phyloP scores from a whole-genome alignment of 1,140 invertebrate genomes.

The Drosophila dunni region DNA sequence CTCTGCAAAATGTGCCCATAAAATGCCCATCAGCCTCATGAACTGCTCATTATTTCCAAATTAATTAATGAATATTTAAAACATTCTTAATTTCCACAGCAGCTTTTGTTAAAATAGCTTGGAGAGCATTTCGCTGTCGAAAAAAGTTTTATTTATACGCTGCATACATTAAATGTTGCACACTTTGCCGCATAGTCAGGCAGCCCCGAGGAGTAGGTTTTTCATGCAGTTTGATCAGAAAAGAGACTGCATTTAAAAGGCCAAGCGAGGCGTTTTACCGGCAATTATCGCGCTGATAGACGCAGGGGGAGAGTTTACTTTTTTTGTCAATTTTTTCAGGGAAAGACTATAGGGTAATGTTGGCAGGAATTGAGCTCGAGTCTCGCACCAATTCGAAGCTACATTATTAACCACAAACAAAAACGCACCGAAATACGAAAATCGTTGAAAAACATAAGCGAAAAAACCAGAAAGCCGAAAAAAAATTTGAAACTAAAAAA shows the following conservation, averaged over 20 bases:
- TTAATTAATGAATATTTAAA: conserved; percentile 6
- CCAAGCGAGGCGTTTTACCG: conserved; percentile 82
- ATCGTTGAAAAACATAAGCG: conserved; percentile 59
- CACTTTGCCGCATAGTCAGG: neutral
- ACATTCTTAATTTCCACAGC: neutral
- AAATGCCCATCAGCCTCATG: too few species aligned
- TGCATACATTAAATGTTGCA: conserved; percentile 3
- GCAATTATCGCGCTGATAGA: conserved; percentile 74
- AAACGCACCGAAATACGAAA: conserved; percentile 31
- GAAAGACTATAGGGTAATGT: neutral
- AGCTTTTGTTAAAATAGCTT: neutral
- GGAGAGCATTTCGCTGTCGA: too few species aligned
- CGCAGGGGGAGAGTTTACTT: neutral
- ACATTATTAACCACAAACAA: conserved; percentile 71
- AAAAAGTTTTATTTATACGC: neutral
- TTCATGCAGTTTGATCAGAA: conserved; percentile 27
- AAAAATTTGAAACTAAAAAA: conserved; percentile 37
- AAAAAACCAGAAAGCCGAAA: conserved; percentile 63
- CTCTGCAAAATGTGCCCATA: too few species aligned
- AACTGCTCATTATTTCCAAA: neutral
- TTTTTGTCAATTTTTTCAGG: neutral
- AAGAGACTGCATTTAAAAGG: conserved; percentile 77
- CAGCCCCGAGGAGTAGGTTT: neutral
- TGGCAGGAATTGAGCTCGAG: conserved; percentile 26
- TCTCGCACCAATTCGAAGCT: conserved; percentile 50